Evolutionary conservation across 2,888 invertebrate species (phyloP), one percentile per base, ranked within the genome.

Genomic region (Steinernema carpocapsae): DNA sequence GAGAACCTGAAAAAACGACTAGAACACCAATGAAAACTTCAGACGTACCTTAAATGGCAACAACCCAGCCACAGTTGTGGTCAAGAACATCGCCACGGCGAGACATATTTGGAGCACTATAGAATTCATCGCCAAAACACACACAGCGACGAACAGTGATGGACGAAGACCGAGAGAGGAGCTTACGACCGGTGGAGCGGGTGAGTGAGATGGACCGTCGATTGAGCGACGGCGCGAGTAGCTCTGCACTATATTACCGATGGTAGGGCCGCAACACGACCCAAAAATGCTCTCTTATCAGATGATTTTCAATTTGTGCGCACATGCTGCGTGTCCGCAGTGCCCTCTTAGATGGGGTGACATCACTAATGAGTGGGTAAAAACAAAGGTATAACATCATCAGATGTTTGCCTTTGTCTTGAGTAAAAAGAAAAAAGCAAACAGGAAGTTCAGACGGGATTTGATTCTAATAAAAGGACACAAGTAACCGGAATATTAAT

Each of bases 1-100:
- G 7, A 79, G 46, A 14, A 79, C 37, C 77, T 77, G 72, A 52
- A 77, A 74, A 56, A 64, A 37, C 37, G 4, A 37, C 37, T 37
- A 6, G 10, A 37, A 37, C 3, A 37, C 4, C 10, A 37, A 37
- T 37, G 3, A 37, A 10, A 37, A 37, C 4, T 3, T 10, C 37
- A 37, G 70, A 78, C 72, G 43, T 45, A 84, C 83, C 71, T 78
- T 79, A 7, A 85, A 56, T 14, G 84, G 85, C 12, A 79, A 46
- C 42, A 79, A 76, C 24, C 85, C 85, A 32, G 86, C 82, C 10
- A 81, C 74, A 0, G 79, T 79, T 0, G 85, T 85, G 46, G 82
- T 82, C 12, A 81, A 1, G 42, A 85, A 79, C 85, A 85, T 84
- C 26, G 77, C 82, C 1, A 76, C 19, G 10, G 84, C 83, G 7